phyloP scores from a whole-genome alignment of 2,888 invertebrate species.

The Noctua comes region DNA sequence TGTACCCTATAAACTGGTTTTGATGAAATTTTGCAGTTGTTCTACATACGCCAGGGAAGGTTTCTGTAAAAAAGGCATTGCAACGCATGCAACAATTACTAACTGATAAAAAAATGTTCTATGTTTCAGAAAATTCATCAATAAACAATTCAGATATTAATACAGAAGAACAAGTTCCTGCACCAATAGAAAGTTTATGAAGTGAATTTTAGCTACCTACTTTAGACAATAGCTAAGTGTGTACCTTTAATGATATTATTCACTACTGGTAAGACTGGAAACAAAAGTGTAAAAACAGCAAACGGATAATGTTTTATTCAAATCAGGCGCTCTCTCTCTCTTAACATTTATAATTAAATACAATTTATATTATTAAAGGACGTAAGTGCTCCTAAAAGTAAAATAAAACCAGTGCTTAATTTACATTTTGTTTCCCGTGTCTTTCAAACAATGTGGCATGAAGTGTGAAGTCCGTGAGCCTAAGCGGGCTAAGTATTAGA shows the following conservation, averaged over 20 bases:
- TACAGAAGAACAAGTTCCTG: constrained; percentile 59
- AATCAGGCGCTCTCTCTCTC: not conserved
- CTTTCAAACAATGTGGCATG: not conserved
- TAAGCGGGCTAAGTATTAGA: constrained; percentile 6
- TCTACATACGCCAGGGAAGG: no score
- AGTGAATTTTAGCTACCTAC: constrained; percentile 19
- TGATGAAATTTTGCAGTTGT: no score
- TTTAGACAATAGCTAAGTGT: not conserved
- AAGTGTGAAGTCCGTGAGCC: constrained; percentile 2
- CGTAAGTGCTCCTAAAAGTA: not conserved
- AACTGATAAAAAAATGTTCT: constrained; percentile 8
- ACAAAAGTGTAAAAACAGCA: constrained; percentile 1
- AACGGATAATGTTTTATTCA: not conserved
- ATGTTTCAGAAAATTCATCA: constrained; percentile 72
- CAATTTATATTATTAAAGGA: constrained; percentile 2
- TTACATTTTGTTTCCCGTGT: constrained; percentile 18
- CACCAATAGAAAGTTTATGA: constrained; percentile 65
- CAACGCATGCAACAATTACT: no score
- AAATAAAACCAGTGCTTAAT: not conserved
- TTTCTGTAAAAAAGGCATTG: no score
- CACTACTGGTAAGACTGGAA: not conserved
- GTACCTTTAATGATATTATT: constrained; percentile 28
- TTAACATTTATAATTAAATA: not conserved
- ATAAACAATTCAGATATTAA: constrained; percentile 66
- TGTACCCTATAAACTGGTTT: no score